Evolutionary conservation across 2,888 invertebrate species (phyloP).

Genomic region (Hymenopus coronatus): DNA sequence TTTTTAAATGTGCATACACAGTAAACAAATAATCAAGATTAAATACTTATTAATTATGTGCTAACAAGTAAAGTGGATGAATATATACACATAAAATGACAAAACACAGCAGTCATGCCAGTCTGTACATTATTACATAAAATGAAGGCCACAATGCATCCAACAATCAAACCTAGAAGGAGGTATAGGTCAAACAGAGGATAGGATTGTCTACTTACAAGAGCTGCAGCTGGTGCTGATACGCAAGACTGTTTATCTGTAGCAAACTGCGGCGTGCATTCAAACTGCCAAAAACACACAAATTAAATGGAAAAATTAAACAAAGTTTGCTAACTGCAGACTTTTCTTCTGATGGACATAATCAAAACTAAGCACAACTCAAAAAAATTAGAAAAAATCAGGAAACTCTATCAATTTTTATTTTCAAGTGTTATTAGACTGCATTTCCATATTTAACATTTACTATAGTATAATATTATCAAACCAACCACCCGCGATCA

Average conservation of each 20-base stretch:
- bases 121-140: too few species aligned
- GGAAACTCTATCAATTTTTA: neutral
- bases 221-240: slow-evolving; percentile 65
- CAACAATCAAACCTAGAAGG: too few species aligned
- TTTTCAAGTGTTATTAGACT: neutral
- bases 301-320: slow-evolving; percentile 41
- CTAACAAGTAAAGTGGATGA: too few species aligned
- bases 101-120: too few species aligned
- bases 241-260: slow-evolving; percentile 69
- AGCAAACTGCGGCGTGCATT: slow-evolving; percentile 66
- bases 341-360: neutral
- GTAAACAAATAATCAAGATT: too few species aligned
- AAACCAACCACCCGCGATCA: too few species aligned
- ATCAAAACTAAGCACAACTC: neutral
- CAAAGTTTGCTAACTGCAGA: neutral
- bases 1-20: too few species aligned
- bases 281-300: slow-evolving; percentile 49
- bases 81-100: too few species aligned
- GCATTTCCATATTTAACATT: neutral
- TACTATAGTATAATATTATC: too few species aligned
- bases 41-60: too few species aligned
- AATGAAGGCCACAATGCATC: neutral
- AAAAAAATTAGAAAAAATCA: neutral
- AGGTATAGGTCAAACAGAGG: neutral
- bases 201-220: slow-evolving; percentile 58